Base-by-base conservation (phyloP, 1,140 invertebrate species). In the Pogonognathellus flavescens region DNA sequence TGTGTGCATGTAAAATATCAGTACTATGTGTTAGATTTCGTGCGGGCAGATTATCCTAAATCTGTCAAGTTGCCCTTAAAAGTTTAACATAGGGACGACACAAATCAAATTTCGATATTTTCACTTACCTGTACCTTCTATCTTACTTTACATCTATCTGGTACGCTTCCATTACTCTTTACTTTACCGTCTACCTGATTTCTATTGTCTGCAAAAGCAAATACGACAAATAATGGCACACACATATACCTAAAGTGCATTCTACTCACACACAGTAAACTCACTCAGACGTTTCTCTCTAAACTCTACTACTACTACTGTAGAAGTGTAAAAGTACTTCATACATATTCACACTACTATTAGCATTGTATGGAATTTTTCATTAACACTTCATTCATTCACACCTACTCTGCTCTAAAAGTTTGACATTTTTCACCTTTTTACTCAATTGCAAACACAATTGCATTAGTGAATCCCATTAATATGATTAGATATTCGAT, bases 61-160 rank as follows among this genome's bases (percentile, higher is more conserved):
- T 76, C 70, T 76, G 70, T 76, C 70, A 76, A 76, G 41, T 18
- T 76, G 70, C 31, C 70, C 70, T 50, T 72, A 72, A 72, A 76
- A 76, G 31, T 41, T 76, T 8, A 49, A 50, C 31, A 49, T 76
- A 76, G 41, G 13, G 70, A 41, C 31, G n/a, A 9, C 70, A 50
- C 70, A 76, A 76, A 76, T 76, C 41, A 76, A 50, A 50, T 70
- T 25, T 22, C 10, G 20, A 70, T 76, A 25, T 76, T 76, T 76
- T 76, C 70, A 76, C 41, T 76, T 49, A 13, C 9, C 53, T n/a
- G 11, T 57, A 14, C 9, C 53, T 14, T 57, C n/a, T n/a, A n/a
- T n/a, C n/a, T n/a, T n/a, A 57, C n/a, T 57, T 14, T n/a, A 57
- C n/a, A 57, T 57, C n/a, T 57, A 13, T 57, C 53, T 57, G n/a